These are phyloP conservation scores for Pseudomyrmex sp. DNA, from an alignment of 1,140 invertebrate genomes.

Conservation along the genomic window DNA sequence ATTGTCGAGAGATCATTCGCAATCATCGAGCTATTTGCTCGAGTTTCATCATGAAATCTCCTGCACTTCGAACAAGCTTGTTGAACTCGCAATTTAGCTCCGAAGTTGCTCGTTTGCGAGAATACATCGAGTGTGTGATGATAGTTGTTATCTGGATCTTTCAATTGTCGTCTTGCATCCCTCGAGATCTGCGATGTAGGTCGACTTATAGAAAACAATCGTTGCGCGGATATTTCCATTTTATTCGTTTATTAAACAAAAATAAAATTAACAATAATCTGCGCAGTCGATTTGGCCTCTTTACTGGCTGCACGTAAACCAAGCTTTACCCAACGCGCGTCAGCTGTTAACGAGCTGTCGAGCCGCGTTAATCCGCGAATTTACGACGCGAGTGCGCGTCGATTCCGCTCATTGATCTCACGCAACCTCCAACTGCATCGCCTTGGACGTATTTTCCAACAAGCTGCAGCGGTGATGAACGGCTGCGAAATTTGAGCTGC, in stretches of 20 bases:
- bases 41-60: neutral
- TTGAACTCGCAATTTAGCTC: neutral
- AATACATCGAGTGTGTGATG: neutral
- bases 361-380: constrained; percentile 42
- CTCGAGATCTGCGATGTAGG: neutral
- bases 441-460: constrained; percentile 35
- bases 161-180: neutral
- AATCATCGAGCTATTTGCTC: neutral
- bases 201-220: neutral
- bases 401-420: constrained; percentile 47
- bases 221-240: too few species aligned
- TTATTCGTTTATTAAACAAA: neutral
- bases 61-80: neutral
- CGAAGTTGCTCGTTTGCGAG: neutral
- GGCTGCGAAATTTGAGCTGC: constrained; percentile 7
- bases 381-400: constrained; percentile 37
- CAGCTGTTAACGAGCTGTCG: constrained; percentile 42
- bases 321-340: constrained; percentile 34
- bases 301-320: constrained; percentile 39
- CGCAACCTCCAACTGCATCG: constrained; percentile 1
- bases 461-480: constrained; percentile 20
- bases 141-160: constrained; percentile 9
- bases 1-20: constrained; percentile 7
- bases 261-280: neutral
- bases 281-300: constrained; percentile 29